Conservation (phyloP, 2,888 invertebrate genomes). For the Nomada lathburiana region DNA sequence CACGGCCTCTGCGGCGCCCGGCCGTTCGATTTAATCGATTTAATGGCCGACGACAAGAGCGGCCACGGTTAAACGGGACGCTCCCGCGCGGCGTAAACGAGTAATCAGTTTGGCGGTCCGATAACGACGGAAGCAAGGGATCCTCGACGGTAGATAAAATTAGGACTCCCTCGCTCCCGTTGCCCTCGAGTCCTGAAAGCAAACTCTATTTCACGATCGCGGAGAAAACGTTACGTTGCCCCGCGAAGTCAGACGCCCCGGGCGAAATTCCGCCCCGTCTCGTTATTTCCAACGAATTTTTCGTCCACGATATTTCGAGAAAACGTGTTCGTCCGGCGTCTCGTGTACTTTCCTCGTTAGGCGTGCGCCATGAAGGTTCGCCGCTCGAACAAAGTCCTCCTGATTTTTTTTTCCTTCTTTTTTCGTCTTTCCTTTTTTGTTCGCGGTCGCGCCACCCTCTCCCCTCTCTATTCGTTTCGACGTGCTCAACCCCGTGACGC, state of each 20-base stretch:
- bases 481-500: not conserved
- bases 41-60: conserved; percentile 72
- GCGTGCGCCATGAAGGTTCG: not conserved
- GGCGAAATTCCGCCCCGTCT: not conserved
- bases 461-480: not conserved
- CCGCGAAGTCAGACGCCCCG: not conserved
- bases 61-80: conserved; percentile 58
- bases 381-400: not conserved
- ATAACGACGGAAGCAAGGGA: conserved; percentile 52
- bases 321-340: not conserved
- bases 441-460: not conserved
- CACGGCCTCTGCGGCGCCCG: conserved; percentile 45
- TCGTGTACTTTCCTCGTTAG: conserved; percentile 1
- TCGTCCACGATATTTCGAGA: not conserved
- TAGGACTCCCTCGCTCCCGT: conserved; percentile 21
- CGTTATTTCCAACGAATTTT: not conserved
- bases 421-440: not conserved
- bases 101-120: conserved; percentile 60
- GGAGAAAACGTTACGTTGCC: not conserved
- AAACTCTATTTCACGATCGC: conserved; percentile 23
- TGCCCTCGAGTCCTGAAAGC: not conserved
- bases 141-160: conserved; percentile 55
- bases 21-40: conserved; percentile 58
- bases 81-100: conserved; percentile 57
- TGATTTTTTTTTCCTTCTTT: too few species aligned